Conservation (phyloP, 2,888 invertebrate genomes). For the Scaeva pyrastri region DNA sequence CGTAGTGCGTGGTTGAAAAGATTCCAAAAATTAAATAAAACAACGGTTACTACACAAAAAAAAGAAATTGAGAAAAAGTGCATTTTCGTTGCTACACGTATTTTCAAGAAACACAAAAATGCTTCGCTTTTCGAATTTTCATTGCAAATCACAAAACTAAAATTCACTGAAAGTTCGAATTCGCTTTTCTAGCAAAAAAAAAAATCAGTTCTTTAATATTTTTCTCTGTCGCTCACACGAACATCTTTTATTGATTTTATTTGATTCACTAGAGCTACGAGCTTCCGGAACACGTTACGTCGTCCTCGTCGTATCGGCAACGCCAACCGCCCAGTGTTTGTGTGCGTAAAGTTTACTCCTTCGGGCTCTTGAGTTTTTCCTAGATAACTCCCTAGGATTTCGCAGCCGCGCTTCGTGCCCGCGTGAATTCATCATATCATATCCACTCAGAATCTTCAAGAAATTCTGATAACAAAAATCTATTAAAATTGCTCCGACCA, state of each 20-base stretch:
- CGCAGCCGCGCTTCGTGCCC: constrained; percentile 58
- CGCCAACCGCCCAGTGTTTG: constrained; percentile 61
- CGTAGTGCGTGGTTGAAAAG: constrained; percentile 66
- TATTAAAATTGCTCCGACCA: constrained; percentile 65
- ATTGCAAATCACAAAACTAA: constrained; percentile 41
- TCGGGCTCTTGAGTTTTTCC: constrained; percentile 37
- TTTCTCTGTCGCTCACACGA: constrained; percentile 69
- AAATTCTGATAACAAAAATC: constrained; percentile 14
- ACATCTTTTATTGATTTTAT: constrained; percentile 73
- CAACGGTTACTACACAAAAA: constrained; percentile 25
- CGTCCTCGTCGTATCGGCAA: constrained; percentile 71
- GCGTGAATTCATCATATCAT: constrained; percentile 39
- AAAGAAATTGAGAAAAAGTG: constrained; percentile 9
- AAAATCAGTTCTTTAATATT: constrained; percentile 38
- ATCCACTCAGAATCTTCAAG: not conserved
- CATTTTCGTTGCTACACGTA: constrained; percentile 11
- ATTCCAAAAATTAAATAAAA: constrained; percentile 13
- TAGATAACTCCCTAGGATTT: not conserved
- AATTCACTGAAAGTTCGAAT: constrained; percentile 71
- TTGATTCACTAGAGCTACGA: constrained; percentile 67
- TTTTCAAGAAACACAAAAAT: constrained; percentile 1
- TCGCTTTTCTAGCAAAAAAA: constrained; percentile 41
- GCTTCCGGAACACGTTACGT: constrained; percentile 64
- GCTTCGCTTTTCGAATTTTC: constrained; percentile 72
- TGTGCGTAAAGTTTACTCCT: constrained; percentile 40